These are phyloP conservation scores for Melinopterus prodromus DNA, from an alignment of 2,888 invertebrate genomes.

Conservation along the genomic window DNA sequence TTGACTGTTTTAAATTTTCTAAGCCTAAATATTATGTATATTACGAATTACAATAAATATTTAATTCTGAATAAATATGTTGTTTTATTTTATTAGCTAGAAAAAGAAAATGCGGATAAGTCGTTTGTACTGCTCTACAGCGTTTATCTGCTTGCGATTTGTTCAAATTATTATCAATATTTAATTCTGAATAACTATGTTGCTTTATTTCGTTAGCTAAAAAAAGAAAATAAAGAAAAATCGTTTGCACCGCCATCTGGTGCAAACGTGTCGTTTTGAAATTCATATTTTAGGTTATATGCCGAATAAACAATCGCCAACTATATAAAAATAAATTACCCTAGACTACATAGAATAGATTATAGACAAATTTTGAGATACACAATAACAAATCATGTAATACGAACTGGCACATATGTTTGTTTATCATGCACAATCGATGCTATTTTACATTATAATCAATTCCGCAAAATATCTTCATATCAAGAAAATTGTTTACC, in stretches of 20 bases:
- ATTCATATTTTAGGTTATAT: background rate
- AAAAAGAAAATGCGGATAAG: too few relatives aligned
- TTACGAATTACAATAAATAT: constrained; percentile 39
- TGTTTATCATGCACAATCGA: too few relatives aligned
- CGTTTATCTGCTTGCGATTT: too few relatives aligned
- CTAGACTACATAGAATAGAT: background rate
- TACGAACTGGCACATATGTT: too few relatives aligned
- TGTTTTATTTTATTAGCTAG: background rate
- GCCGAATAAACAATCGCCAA: background rate
- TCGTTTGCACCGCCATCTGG: background rate
- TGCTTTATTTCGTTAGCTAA: background rate
- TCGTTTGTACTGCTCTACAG: too few relatives aligned
- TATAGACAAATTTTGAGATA: too few relatives aligned
- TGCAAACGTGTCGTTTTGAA: background rate
- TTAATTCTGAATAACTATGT: constrained; percentile 28
- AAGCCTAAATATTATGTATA: constrained; percentile 44
- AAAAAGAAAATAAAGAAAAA: background rate
- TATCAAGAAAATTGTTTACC: too few relatives aligned
- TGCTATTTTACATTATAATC: too few relatives aligned
- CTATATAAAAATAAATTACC: background rate
- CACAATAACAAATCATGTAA: too few relatives aligned
- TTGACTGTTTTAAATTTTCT: constrained; percentile 44
- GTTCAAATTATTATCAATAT: too few relatives aligned
- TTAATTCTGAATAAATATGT: constrained; percentile 29
- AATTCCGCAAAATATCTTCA: too few relatives aligned